Base-by-base conservation (phyloP, 2,888 invertebrate species). In the Linyphia triangularis region DNA sequence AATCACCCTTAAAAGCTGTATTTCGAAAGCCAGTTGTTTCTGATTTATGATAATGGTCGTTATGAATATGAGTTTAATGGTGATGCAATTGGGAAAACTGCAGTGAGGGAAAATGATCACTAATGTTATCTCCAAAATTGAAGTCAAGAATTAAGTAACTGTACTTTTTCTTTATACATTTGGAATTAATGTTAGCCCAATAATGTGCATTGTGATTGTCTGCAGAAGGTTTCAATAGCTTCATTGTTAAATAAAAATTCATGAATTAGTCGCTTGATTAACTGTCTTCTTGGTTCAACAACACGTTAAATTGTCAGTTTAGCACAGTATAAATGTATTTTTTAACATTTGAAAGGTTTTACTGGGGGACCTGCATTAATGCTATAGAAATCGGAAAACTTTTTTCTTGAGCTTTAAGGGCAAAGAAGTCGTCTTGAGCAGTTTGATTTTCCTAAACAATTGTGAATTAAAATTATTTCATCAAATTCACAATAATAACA, bases 21-120 rank as follows among this genome's bases (percentile, higher is more conserved):
- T 40, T 75, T 28, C 28, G 57, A 69, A 33, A 51, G 43, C 65
- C 86, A 86, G 86, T 86, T 86, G 86, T 86, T 86, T 86, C 79
- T 86, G 86, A 86, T 86, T 86, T 86, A 86, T 86, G 86, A 67
- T 86, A 86, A 86, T 86, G 86, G 75, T 57, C 86, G 81, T 86
- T 86, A 86, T 81, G 86, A 81, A 86, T 86, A 86, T 73, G 81
- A 86, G 65, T 86, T 86, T 86, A 86, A 86, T 86, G 86, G 65
- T 59, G 73, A 72, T 75, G 65, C 72, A 81, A 86, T 73, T 86
- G 67, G 40, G 63, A 28, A 57, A 22, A 24, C 37, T n/a, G 13
- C 51, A 40, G 40, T 3, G 16, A 9, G 28, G n/a, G 59, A 40
- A 78, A 85, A 40, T 77, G 26, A 61, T 78, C 63, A 65, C 69